Evolutionary conservation across 2,888 invertebrate species (phyloP), one percentile per base, ranked within the genome.

Genomic region (Pharmacophagus antenor): DNA sequence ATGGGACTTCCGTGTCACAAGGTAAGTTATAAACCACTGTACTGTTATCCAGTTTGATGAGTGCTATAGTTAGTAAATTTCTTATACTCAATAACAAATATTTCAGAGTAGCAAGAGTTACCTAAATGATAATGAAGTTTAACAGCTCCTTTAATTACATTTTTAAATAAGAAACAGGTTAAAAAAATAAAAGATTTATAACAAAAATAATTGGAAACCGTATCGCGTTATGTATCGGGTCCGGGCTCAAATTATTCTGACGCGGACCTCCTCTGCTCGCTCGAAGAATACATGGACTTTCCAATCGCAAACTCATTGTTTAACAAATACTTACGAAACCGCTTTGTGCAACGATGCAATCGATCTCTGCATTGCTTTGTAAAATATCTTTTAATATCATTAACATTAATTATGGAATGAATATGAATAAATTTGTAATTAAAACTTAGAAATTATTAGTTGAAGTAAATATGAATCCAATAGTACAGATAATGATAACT

Each of bases 241-340:
- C 10, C 17, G 10, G 41, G 46, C 51, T 51, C 46, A 44, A 58
- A 58, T 58, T 58, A 58, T 51, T 58, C 57, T 51, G 51, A 49
- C 42, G 21, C 31, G 15, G 51, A n/a, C n/a, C n/a, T n/a, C n/a
- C n/a, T n/a, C n/a, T n/a, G 25, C 31, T 18, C 15, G 27, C 27
- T 51, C 57, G 46, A 51, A 46, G 51, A 51, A 46, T 46, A 46
- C 44, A 46, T 21, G 6, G 25, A 25, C 44, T 44, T 42, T 49
- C 27, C 44, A 31, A 37, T 49, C 44, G 48, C 17, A 17, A 18
- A 20, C 23, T 31, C 50, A 60, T 63, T 60, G 60, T 52, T 54
- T 50, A 20, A 60, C 54, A 63, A 57, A 47, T 21, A 50, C 58
- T 63, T 63, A 42, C 63, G 20, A 54, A 57, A 63, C n/a, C 49